These are phyloP conservation scores for Prionace glauca DNA, from an alignment of 2,797 vertebrate species.

Conservation along the genomic window DNA sequence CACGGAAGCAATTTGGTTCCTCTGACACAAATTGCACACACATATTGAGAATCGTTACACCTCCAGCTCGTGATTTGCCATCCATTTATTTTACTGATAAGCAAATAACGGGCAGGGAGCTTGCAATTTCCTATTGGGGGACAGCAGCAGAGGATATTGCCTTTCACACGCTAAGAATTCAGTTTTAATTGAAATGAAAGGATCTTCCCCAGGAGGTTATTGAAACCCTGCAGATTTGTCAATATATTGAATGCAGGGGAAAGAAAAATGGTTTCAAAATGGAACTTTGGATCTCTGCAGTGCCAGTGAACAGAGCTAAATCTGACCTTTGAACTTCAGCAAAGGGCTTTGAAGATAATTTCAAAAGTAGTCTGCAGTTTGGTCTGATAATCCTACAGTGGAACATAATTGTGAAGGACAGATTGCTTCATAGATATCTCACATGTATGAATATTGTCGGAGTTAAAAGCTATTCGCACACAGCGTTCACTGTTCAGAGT, in stretches of 20 bases:
- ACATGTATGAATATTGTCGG: neutral
- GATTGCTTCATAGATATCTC: neutral
- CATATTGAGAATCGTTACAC: neutral
- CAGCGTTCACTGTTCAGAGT: no score
- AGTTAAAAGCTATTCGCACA: no score
- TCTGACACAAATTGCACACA: neutral
- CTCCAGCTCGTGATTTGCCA: neutral
- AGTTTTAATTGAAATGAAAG: neutral
- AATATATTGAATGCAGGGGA: constrained; percentile 14
- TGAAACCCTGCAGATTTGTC: neutral
- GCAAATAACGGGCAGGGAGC: neutral
- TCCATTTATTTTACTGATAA: neutral
- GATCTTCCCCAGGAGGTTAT: neutral
- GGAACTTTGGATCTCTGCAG: neutral
- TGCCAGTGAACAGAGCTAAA: neutral
- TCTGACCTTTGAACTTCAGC: neutral
- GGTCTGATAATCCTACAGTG: neutral
- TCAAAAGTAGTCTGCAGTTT: neutral
- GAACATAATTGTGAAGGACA: neutral
- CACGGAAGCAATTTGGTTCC: neutral
- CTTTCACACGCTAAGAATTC: neutral
- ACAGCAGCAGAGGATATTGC: neutral
- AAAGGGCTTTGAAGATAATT: neutral
- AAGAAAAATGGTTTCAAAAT: neutral
- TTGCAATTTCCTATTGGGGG: neutral